phyloP scores from a whole-genome alignment of 2,113 vertebrate genomes.

The Rhegmatorhina hoffmannsi region DNA sequence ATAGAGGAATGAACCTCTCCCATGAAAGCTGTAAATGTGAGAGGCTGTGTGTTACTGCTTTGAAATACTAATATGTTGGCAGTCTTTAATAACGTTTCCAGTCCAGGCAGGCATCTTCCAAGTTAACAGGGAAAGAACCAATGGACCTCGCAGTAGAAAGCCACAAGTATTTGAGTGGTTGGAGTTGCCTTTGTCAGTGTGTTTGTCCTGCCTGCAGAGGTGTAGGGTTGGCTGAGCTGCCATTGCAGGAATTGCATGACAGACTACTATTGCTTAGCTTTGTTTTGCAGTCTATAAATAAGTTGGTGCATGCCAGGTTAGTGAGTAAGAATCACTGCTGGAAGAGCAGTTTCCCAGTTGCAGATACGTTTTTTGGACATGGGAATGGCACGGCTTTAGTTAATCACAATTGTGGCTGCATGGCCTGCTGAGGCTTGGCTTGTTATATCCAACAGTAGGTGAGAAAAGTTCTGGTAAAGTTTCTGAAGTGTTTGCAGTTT shows the following conservation, averaged over 20 bases:
- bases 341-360: background rate
- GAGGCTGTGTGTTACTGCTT: background rate
- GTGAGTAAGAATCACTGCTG: slow-evolving; percentile 31
- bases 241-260: background rate
- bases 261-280: slow-evolving; percentile 19
- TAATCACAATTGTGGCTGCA: background rate
- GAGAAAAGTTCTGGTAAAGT: background rate
- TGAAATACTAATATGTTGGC: background rate
- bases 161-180: background rate
- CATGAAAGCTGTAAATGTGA: background rate
- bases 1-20: background rate
- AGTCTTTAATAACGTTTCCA: background rate
- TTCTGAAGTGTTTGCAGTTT: background rate
- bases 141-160: background rate
- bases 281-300: slow-evolving; percentile 53
- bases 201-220: background rate
- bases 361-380: background rate
- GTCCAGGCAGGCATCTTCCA: background rate
- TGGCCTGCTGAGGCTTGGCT: background rate
- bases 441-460: background rate
- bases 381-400: background rate
- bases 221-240: background rate
- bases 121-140: background rate
- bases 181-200: background rate
- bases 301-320: slow-evolving; percentile 13